Evolutionary conservation across 64 coral and sea anemone genomes (phyloP).

Genomic region (Stylophora pistillata): DNA sequence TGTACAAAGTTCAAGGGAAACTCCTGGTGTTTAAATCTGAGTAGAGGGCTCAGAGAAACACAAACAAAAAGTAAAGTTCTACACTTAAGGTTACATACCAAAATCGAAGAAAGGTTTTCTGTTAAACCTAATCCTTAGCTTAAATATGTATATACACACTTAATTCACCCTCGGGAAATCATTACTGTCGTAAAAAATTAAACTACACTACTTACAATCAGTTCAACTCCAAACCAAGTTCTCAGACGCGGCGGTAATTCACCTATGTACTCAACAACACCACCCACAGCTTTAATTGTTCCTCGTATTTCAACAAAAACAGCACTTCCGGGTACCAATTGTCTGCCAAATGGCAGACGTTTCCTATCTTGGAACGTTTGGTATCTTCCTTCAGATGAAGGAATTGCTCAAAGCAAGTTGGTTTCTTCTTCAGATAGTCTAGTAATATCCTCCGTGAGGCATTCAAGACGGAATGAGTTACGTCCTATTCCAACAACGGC

Average conservation of each 20-base stretch:
- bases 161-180: too few species aligned
- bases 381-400: conserved; percentile 38
- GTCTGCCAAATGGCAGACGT: conserved; percentile 46
- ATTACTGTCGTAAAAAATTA: too few species aligned
- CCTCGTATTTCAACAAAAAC: conserved; percentile 65
- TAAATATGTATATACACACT: too few species aligned
- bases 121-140: too few species aligned
- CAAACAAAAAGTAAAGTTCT: too few species aligned
- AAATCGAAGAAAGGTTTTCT: too few species aligned
- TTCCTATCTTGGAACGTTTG: conserved; percentile 51
- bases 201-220: conserved; percentile 25
- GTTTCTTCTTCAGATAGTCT: conserved; percentile 60
- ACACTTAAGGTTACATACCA: too few species aligned
- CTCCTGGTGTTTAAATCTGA: too few species aligned
- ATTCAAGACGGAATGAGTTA: conserved; percentile 18
- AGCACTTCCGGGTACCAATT: conserved; percentile 4
- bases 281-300: neutral
- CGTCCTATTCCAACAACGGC: conserved; percentile 6
- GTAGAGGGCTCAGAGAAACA: too few species aligned
- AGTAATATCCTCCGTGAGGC: conserved; percentile 37
- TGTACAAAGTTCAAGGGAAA: too few species aligned
- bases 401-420: too few species aligned
- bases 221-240: conserved; percentile 79
- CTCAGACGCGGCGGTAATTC: conserved; percentile 34
- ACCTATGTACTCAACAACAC: conserved; percentile 79